phyloP scores from a whole-genome alignment of 1,140 invertebrate genomes.

The Drosophila albomicans region DNA sequence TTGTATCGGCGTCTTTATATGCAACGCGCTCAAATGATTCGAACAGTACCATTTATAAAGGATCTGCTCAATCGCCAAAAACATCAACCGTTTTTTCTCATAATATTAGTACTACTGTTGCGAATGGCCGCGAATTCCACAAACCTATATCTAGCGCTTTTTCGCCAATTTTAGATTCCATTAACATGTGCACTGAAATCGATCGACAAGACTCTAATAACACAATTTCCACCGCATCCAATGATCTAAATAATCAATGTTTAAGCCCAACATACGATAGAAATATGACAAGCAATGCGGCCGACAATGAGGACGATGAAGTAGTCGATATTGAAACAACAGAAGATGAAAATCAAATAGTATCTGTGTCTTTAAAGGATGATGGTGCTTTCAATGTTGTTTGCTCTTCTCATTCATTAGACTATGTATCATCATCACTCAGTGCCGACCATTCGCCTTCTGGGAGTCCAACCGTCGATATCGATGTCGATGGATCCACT shows the following conservation, averaged over 20 bases:
- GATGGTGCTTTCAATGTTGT: slow-evolving; percentile 13
- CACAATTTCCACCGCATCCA: slow-evolving; percentile 30
- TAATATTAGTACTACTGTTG: slow-evolving; percentile 39
- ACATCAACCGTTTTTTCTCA: slow-evolving; percentile 80
- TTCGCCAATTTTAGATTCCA: slow-evolving; percentile 35
- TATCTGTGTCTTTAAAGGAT: slow-evolving; percentile 9
- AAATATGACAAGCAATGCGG: slow-evolving; percentile 80
- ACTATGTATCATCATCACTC: slow-evolving; percentile 18
- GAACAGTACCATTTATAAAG: slow-evolving; percentile 43
- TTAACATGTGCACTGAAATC: slow-evolving; percentile 26
- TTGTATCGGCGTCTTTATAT: slow-evolving; percentile 67
- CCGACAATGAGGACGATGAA: slow-evolving; percentile 87
- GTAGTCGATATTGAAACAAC: slow-evolving; percentile 88
- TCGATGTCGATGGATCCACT: slow-evolving; percentile 62
- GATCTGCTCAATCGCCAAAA: slow-evolving; percentile 84
- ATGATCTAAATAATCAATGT: neutral
- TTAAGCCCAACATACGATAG: neutral
- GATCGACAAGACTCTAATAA: slow-evolving; percentile 21
- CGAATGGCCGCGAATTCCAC: slow-evolving; percentile 11
- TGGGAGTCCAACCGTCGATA: slow-evolving; percentile 56
- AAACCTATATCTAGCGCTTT: slow-evolving; percentile 19
- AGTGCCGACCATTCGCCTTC: slow-evolving; percentile 42
- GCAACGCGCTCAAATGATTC: slow-evolving; percentile 57
- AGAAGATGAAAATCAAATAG: slow-evolving; percentile 84
- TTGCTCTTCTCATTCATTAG: slow-evolving; percentile 14